Evolutionary conservation across 2,797 vertebrate genomes (phyloP), one percentile per base, ranked within the genome.

Genomic region (Erithacus rubecula): DNA sequence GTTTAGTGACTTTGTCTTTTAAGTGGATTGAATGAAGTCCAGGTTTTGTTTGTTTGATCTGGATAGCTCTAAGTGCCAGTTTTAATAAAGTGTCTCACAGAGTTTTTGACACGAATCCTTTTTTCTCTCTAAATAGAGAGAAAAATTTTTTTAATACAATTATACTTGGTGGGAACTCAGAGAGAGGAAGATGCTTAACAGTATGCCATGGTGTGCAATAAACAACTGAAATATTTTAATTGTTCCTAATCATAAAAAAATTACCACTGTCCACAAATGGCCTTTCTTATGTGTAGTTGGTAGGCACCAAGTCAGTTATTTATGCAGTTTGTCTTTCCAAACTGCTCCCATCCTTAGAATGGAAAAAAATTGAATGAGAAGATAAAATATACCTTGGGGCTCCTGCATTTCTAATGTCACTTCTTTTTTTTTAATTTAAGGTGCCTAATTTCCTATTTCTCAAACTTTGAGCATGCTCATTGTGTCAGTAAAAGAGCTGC

Each of bases 301-400:
- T 64, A 75, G 62, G n/a, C 18, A 36, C 24, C 12, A 20, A 75
- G 77, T 84, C 70, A n/a, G 47, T 67, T 94, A 83, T 79, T 72
- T 89, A 41, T 93, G 93, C 43, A 62, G 16, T 84, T 94, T 94
- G 70, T 37, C 64, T 90, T 95, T 94, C 81, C 65, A 44, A 88
- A 72, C 51, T 77, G 41, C 52, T 93, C 24, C 30, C 11, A 65
- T 81, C 51, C 32, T 75, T 94, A 69, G 58, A 89, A 89, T 84
- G 72, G 34, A 96, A 77, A 91, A 39, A 89, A 75, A 79, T 80
- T 69, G 49, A 86, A 84, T 75, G 65, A 76, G 78, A 95, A 78
- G 16, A 41, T 55, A 13, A 15, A 49, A 32, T 49, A 27, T 11
- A 30, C 21, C 37, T 59, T 67, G 6, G 6, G 52, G 17, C 5